Percentiles rank a stretch among this genome's conserved stretches.
Evolutionary conservation across 2,888 invertebrate species (phyloP).

Genomic region (Ramazzottius varieornatus): DNA sequence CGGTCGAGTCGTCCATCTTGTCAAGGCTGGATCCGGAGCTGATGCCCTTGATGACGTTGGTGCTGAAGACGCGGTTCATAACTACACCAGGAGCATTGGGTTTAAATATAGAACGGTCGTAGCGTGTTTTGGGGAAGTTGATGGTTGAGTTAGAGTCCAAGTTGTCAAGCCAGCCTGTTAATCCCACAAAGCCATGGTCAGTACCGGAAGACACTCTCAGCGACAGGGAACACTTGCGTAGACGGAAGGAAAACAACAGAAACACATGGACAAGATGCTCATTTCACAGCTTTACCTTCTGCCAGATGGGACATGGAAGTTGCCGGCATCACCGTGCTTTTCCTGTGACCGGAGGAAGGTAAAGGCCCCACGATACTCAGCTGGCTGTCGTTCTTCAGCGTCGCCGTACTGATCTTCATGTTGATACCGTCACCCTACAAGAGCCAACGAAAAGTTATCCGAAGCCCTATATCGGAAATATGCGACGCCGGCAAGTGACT

Average conservation of each 20-base stretch:
- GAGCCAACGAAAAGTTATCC: neutral
- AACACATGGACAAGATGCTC: neutral
- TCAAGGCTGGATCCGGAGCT: neutral
- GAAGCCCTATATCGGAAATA: neutral
- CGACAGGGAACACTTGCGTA: too few relatives aligned
- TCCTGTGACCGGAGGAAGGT: neutral
- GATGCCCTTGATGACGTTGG: neutral
- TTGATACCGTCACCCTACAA: neutral
- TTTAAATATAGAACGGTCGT: neutral
- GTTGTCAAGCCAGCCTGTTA: neutral
- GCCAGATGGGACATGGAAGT: neutral
- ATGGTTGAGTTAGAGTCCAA: neutral
- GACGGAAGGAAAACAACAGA: too few relatives aligned
- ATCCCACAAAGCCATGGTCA: too few relatives aligned
- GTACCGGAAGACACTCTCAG: too few relatives aligned
- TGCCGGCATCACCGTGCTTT: neutral
- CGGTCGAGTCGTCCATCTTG: neutral
- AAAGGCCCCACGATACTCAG: neutral
- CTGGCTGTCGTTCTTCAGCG: neutral
- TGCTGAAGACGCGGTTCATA: neutral
- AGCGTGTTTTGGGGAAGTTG: neutral
- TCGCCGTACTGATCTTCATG: neutral
- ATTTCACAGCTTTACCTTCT: neutral
- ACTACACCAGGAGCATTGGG: neutral
- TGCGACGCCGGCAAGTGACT: too few relatives aligned